These are phyloP conservation scores for Crax fasciolata DNA, from an alignment of 2,797 vertebrate species.

Conservation along the genomic window DNA sequence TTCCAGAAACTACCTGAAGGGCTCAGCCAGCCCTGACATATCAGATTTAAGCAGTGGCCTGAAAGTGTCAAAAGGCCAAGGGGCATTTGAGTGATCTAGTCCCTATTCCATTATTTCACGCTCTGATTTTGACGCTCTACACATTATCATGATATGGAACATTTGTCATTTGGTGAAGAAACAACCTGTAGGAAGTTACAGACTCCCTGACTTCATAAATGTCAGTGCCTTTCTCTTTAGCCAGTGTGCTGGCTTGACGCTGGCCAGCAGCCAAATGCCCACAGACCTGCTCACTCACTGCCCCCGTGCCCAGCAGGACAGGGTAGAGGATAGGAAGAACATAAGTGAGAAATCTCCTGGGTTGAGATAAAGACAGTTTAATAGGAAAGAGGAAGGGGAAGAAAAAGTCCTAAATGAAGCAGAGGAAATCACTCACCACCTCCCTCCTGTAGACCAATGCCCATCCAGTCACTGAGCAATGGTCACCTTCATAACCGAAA, in stretches of 20 bases:
- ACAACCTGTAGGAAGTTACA: background rate
- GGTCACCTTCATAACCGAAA: background rate
- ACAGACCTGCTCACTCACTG: background rate
- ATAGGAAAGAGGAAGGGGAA: background rate
- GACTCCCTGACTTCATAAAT: background rate
- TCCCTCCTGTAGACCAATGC: background rate
- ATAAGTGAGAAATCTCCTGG: background rate
- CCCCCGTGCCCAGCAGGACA: background rate
- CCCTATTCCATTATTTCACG: background rate
- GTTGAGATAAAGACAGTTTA: background rate
- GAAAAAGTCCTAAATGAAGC: background rate
- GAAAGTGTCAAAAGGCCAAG: background rate
- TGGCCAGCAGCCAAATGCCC: background rate
- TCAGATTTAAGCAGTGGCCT: background rate
- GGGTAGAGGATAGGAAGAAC: background rate
- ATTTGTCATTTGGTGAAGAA: background rate
- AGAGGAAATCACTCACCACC: background rate
- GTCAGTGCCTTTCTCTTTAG: background rate
- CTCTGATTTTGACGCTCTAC: background rate
- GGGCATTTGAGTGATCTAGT: background rate
- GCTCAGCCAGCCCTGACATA: accelerated
- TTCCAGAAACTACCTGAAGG: background rate
- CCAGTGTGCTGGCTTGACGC: background rate
- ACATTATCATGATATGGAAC: background rate
- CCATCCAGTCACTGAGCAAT: background rate